Evolutionary conservation across 2,888 invertebrate genomes (phyloP).

Genomic region (Ariolimax columbianus): DNA sequence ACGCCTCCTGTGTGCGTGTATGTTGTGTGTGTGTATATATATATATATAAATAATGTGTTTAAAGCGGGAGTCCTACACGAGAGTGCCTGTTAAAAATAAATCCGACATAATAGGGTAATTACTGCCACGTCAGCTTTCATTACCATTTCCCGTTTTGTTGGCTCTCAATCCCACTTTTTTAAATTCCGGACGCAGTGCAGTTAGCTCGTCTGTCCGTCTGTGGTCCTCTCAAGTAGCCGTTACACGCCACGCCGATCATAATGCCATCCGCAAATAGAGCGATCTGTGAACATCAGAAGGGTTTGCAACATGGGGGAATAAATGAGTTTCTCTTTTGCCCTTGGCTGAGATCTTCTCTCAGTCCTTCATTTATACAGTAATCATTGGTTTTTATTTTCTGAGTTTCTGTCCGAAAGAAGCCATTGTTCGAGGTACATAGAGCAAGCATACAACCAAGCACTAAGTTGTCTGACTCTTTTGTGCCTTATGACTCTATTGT

Average conservation of each 20-base stretch:
- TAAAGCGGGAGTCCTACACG: no score
- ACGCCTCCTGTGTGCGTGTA: no score
- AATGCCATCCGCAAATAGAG: not conserved
- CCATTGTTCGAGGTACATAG: no score
- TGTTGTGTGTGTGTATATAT: no score
- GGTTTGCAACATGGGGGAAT: not conserved
- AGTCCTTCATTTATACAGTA: no score
- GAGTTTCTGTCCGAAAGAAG: no score
- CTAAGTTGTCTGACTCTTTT: no score
- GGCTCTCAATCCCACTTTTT: not conserved
- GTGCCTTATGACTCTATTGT: no score
- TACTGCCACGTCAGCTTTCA: not conserved
- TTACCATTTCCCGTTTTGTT: not conserved
- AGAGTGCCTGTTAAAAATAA: no score
- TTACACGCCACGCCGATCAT: not conserved
- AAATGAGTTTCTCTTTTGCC: constrained; percentile 8
- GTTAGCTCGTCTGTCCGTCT: not conserved
- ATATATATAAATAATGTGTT: no score
- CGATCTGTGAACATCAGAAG: not conserved
- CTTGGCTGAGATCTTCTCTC: not conserved
- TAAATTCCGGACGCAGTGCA: not conserved
- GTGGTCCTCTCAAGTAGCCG: not conserved
- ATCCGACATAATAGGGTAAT: not conserved
- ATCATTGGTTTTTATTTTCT: no score
- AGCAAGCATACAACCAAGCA: no score